Evolutionary conservation across 2,797 vertebrate species (phyloP).

Genomic region (Pseudomugil gertrudae): DNA sequence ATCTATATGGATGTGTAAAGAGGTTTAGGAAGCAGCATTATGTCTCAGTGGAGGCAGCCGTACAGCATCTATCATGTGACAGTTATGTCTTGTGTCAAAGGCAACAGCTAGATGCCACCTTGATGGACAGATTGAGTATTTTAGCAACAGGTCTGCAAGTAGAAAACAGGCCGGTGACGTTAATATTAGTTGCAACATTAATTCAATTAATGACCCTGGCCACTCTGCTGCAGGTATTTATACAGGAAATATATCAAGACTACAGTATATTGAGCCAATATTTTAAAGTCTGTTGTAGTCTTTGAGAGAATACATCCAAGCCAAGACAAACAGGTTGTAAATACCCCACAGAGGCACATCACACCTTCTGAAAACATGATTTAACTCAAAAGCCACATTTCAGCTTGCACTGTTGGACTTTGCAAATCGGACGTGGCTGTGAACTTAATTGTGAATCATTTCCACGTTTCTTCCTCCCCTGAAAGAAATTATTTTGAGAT

Average conservation of each 20-base stretch:
- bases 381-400: conserved; percentile 70
- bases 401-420: conserved; percentile 59
- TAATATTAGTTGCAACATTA: conserved; percentile 52
- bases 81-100: conserved; percentile 15
- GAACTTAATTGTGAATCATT: conserved; percentile 59
- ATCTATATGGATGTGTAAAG: conserved; percentile 31
- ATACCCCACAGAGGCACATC: conserved; percentile 63
- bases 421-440: conserved; percentile 58
- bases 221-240: conserved; percentile 64
- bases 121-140: conserved; percentile 11
- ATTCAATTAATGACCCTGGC: conserved; percentile 65
- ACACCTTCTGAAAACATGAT: conserved; percentile 60
- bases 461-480: conserved; percentile 46
- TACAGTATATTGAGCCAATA: conserved; percentile 43
- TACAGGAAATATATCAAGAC: conserved; percentile 56
- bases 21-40: conserved; percentile 36
- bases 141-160: conserved; percentile 27
- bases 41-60: conserved; percentile 12
- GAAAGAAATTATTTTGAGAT: conserved; percentile 43
- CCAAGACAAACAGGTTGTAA: conserved; percentile 60
- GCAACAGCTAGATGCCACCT: conserved; percentile 24
- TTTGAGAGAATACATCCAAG: conserved; percentile 27
- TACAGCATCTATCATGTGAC: neutral
- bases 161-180: conserved; percentile 44
- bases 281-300: conserved; percentile 46